Percentiles rank a stretch among this genome's conserved stretches.
phyloP scores from a whole-genome alignment of 1,140 invertebrate species.

The Drosophila prosaltans region DNA sequence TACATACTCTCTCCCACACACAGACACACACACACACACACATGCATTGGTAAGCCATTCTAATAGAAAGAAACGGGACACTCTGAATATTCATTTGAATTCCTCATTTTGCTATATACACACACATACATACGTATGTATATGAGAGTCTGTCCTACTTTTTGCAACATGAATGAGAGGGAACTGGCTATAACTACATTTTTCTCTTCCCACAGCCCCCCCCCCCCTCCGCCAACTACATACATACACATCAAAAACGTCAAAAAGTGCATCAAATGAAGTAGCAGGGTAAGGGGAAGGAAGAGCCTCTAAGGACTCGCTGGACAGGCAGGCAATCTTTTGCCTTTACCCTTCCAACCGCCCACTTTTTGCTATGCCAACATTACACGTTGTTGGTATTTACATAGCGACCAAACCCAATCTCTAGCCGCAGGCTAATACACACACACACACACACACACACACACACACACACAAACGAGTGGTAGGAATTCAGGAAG shows the following conservation, averaged over 20 bases:
- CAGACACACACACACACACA: constrained; percentile 1
- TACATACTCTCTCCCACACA: too few species aligned
- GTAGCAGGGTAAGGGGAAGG: background rate
- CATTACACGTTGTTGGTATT: constrained; percentile 20
- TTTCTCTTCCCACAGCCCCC: too few species aligned
- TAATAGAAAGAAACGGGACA: constrained; percentile 1
- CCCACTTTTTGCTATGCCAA: background rate
- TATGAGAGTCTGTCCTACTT: constrained; percentile 57
- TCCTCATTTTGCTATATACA: constrained; percentile 22
- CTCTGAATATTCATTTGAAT: constrained; percentile 32
- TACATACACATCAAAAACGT: constrained; percentile 67
- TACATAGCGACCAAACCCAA: constrained; percentile 35
- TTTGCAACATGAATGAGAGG: constrained; percentile 69
- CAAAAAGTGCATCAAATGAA: constrained; percentile 58
- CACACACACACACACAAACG: background rate
- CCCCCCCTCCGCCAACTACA: constrained; percentile 1
- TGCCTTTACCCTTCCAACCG: background rate
- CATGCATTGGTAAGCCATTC: background rate
- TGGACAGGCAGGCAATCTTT: constrained; percentile 21
- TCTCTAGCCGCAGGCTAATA: constrained; percentile 42
- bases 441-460: constrained; percentile 16
- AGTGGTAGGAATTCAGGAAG: constrained; percentile 30
- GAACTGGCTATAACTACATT: constrained; percentile 63
- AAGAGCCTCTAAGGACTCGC: background rate
- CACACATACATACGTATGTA: too few species aligned